Evolutionary conservation across 2,797 vertebrate genomes (phyloP), one percentile per base, ranked within the genome.

Genomic region (Oryzias dopingdopingensis): DNA sequence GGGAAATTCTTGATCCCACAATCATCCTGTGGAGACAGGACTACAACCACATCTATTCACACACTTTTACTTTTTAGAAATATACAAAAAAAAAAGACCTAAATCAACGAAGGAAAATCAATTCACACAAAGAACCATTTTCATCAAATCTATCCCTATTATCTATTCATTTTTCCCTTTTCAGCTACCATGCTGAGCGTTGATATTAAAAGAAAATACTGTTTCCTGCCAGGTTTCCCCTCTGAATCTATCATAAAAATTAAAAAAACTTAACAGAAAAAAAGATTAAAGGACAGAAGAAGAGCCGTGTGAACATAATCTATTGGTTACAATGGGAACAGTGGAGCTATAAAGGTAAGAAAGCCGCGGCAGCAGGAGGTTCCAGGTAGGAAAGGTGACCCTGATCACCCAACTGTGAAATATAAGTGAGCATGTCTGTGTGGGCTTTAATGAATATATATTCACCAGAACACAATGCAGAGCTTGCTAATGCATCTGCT

Each of bases 341-440:
- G 56, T 22, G 26, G 52, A 48, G 57, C 26, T 14, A 17, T 18
- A 37, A 59, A 58, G 68, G 60, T 69, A 65, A 63, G 45, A 62
- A 64, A 63, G 56, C 76, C 67, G 74, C 47, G 73, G 65, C 45
- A 68, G 62, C 70, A 76, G 67, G 74, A 70, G 57, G 66, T 74
- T 67, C 54, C 72, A 81, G 76, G 79, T 81, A 81, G 70, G 72
- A 56, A 88, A 89, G 86, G 88, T 89, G 86, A 89, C 88, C 88
- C 80, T 74, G 82, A 75, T 41, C 77, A 85, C 42, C 67, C 85
- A 82, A 81, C 74, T 85, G 86, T 89, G 86, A 87, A 88, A 89
- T 88, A 47, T 79, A 72, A 73, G 52, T 53, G 74, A 82, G 73
- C 74, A 59, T 84, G 76, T 72, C 77, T 77, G 62, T 79, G 80